Conservation (phyloP, 2,888 invertebrate species). For the Myopa testacea region DNA sequence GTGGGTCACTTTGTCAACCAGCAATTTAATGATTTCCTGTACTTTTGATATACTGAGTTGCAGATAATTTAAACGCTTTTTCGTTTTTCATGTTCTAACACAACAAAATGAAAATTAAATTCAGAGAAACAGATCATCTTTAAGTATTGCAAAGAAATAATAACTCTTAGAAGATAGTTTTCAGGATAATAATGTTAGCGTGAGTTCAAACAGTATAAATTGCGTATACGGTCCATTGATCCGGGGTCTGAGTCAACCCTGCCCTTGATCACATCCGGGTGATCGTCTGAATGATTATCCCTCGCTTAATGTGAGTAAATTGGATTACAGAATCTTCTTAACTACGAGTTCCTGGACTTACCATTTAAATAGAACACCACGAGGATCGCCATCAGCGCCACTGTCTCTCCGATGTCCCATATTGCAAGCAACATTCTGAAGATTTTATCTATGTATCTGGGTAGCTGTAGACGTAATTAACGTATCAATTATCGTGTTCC, state of each 20-base stretch:
- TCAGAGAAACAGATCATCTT: no score
- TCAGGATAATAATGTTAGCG: no score
- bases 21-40: slow-evolving; percentile 25
- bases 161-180: no score
- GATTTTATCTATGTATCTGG: neutral
- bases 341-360: neutral
- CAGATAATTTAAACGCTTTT: neutral
- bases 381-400: neutral
- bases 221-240: no score
- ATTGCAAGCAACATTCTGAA: slow-evolving; percentile 14
- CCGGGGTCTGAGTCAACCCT: no score
- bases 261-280: no score
- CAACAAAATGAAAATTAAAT: no score
- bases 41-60: neutral
- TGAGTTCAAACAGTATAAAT: no score
- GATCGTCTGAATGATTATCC: no score
- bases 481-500: neutral
- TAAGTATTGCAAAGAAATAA: no score
- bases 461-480: neutral
- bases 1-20: slow-evolving; percentile 21
- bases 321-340: no score
- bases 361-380: slow-evolving; percentile 17
- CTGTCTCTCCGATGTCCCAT: neutral
- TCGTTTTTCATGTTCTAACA: neutral
- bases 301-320: no score